phyloP scores from a whole-genome alignment of 2,888 invertebrate genomes.

The Chloroclystis v-ata region DNA sequence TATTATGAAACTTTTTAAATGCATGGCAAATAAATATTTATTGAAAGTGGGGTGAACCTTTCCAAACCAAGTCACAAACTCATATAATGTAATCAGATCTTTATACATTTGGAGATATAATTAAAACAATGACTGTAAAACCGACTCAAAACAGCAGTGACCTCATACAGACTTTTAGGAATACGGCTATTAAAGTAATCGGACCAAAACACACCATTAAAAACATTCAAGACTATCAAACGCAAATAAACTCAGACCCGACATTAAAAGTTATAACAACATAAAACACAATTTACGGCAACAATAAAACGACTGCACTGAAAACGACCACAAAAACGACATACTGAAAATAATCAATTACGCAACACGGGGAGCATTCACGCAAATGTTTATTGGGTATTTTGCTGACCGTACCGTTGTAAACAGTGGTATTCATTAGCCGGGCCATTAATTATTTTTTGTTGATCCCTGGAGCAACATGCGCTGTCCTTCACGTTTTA shows the following conservation, averaged over 20 bases:
- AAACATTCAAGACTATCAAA: constrained; percentile 13
- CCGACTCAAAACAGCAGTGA: neutral
- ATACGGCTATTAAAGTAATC: constrained; percentile 10
- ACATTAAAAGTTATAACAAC: constrained; percentile 19
- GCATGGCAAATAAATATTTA: too few species aligned
- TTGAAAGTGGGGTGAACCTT: too few species aligned
- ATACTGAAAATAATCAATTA: constrained; percentile 26
- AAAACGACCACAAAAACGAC: constrained; percentile 21
- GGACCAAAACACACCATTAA: constrained; percentile 1
- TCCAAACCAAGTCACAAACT: too few species aligned
- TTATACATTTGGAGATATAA: neutral
- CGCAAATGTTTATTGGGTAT: constrained; percentile 20
- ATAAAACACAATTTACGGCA: constrained; percentile 17
- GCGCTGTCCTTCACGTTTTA: constrained; percentile 48
- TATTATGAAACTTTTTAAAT: too few species aligned
- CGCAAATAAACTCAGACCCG: constrained; percentile 18
- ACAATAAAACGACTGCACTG: constrained; percentile 19
- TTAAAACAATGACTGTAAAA: neutral
- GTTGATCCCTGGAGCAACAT: constrained; percentile 56
- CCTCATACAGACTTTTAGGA: constrained; percentile 1
- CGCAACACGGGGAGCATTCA: constrained; percentile 21
- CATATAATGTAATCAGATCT: neutral
- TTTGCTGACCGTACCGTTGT: constrained; percentile 35
- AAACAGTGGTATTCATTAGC: constrained; percentile 66
- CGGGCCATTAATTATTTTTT: constrained; percentile 71